Percentiles rank a stretch among this genome's conserved stretches.
Evolutionary conservation across 2,113 vertebrate species (phyloP).

Genomic region (Eclectus roratus): DNA sequence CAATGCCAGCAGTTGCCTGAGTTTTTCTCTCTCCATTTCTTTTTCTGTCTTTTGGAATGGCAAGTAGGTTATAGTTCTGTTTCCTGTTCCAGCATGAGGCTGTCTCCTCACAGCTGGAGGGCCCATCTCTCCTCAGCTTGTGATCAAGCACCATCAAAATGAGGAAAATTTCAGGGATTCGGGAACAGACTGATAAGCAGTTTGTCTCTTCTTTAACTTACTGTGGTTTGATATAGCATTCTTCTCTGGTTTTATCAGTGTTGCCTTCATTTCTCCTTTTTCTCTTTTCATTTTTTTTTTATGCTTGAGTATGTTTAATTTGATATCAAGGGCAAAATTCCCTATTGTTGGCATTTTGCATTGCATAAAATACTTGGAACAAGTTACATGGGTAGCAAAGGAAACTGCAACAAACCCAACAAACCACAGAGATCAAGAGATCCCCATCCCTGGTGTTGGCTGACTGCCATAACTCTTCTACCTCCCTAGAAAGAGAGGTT

Average conservation of each 20-base stretch:
- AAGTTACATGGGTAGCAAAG: neutral
- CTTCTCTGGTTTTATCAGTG: neutral
- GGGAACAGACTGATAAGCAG: neutral
- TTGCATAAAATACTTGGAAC: neutral
- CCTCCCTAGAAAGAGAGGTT: neutral
- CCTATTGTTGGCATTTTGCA: neutral
- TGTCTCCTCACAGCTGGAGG: neutral
- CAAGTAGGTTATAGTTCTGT: neutral
- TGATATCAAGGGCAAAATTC: neutral
- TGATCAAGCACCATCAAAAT: neutral
- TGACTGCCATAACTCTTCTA: neutral
- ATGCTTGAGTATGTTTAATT: neutral
- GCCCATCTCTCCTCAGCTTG: slow-evolving; percentile 8
- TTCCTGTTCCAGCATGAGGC: neutral
- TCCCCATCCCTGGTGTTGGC: neutral
- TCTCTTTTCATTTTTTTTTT: neutral
- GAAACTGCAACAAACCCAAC: neutral
- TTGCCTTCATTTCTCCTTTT: neutral
- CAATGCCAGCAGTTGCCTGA: neutral
- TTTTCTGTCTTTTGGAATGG: neutral
- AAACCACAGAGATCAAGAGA: neutral
- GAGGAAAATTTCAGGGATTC: neutral
- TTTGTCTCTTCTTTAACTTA: neutral
- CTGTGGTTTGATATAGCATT: neutral
- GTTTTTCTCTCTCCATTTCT: neutral